A percentile compares a stretch with the other conserved stretches of the same genome.
Evolutionary conservation across 2,888 invertebrate genomes (phyloP).

Genomic region (Cephus sareptanus): DNA sequence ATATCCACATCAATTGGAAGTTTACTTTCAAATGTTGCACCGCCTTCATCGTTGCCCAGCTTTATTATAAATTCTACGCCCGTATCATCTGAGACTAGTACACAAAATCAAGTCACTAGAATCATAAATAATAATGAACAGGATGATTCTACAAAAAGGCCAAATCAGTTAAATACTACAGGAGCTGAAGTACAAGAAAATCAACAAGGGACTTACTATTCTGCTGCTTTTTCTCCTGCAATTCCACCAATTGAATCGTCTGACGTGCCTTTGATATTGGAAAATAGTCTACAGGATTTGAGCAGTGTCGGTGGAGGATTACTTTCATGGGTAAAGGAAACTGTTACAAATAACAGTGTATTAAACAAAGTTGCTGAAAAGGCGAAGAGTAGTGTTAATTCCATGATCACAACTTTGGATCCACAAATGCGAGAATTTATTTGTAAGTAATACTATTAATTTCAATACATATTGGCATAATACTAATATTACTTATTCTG

Average conservation of each 20-base stretch:
- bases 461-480: not conserved
- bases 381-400: constrained; percentile 83
- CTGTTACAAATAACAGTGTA: constrained; percentile 73
- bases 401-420: constrained; percentile 88
- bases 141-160: constrained; percentile 23
- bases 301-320: constrained; percentile 69
- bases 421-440: constrained; percentile 91
- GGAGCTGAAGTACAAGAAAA: constrained; percentile 33
- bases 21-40: constrained; percentile 76
- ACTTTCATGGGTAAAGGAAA: constrained; percentile 78
- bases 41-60: constrained; percentile 76
- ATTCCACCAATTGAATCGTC: constrained; percentile 18
- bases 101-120: constrained; percentile 13
- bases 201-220: constrained; percentile 26
- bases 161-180: constrained; percentile 26
- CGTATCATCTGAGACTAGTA: constrained; percentile 16
- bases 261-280: constrained; percentile 15
- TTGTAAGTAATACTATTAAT: constrained; percentile 70
- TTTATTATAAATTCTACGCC: constrained; percentile 69
- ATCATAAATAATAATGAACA: constrained; percentile 8
- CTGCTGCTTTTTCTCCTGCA: constrained; percentile 20
- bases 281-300: constrained; percentile 28
- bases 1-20: constrained; percentile 68
- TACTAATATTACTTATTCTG: too few relatives aligned
- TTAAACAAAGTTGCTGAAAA: constrained; percentile 79